Evolutionary conservation across 2,888 invertebrate species (phyloP).

Genomic region (Drymonia ruficornis): DNA sequence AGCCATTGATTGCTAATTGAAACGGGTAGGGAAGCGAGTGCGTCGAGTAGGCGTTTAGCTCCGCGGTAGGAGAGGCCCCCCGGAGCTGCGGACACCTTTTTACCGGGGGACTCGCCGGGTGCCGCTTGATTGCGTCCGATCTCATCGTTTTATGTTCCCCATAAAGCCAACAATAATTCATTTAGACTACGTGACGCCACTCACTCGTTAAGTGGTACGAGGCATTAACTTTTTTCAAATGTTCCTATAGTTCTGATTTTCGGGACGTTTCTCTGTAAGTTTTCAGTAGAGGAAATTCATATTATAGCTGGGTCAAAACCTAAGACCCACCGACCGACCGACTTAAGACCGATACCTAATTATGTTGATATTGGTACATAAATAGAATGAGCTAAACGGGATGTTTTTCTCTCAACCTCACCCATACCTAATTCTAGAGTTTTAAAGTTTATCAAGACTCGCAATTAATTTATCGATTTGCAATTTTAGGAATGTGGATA

Average conservation of each 20-base stretch:
- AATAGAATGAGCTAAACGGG: too few relatives aligned
- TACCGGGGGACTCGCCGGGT: constrained; percentile 78
- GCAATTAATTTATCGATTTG: neutral
- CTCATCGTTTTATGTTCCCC: constrained; percentile 82
- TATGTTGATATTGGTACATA: too few relatives aligned
- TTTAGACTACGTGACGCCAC: constrained; percentile 84
- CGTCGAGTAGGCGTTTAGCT: constrained; percentile 73
- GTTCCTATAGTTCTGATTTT: constrained; percentile 45
- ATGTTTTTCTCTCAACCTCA: too few relatives aligned
- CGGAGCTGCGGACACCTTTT: constrained; percentile 77
- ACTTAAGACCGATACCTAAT: too few relatives aligned
- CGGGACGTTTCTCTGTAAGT: constrained; percentile 19
- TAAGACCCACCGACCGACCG: too few relatives aligned
- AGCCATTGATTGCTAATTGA: constrained; percentile 79
- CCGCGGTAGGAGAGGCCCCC: constrained; percentile 71
- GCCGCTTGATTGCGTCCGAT: constrained; percentile 83
- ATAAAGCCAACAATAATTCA: constrained; percentile 85
- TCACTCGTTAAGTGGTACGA: constrained; percentile 79
- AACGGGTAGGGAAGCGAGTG: constrained; percentile 72
- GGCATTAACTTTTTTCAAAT: constrained; percentile 52
- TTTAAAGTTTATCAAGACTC: neutral
- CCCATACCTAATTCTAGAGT: too few relatives aligned
- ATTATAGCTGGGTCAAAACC: too few relatives aligned
- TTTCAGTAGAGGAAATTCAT: too few relatives aligned
- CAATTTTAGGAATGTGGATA: neutral